Evolutionary conservation across 2,113 vertebrate species (phyloP).

Genomic region (Mormoops blainvillei): DNA sequence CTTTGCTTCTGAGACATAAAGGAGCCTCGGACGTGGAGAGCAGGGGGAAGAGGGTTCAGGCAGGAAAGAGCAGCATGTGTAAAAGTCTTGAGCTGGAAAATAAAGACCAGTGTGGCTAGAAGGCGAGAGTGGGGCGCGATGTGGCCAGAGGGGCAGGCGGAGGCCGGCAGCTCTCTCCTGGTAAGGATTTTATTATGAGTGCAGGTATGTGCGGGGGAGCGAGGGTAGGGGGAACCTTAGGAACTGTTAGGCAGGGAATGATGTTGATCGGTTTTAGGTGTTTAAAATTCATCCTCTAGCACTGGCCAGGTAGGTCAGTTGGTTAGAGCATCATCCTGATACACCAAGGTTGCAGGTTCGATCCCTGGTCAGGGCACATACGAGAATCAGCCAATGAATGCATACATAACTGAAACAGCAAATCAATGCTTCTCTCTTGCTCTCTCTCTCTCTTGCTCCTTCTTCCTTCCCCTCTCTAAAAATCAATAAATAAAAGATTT

Average conservation of each 20-base stretch:
- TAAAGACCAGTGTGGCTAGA: neutral
- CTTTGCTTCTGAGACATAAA: too few species aligned
- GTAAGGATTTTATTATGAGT: neutral
- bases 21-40: neutral
- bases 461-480: too few species aligned
- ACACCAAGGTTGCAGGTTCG: too few species aligned
- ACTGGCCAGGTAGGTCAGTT: too few species aligned
- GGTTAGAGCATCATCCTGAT: too few species aligned
- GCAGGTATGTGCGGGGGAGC: neutral
- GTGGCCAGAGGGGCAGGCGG: neutral
- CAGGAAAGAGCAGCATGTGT: neutral
- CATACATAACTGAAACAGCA: too few species aligned
- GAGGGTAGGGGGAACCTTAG: neutral
- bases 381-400: too few species aligned
- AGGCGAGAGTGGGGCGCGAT: accelerated
- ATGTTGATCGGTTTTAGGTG: neutral
- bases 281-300: neutral
- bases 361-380: too few species aligned
- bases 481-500: too few species aligned
- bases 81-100: neutral
- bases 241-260: neutral
- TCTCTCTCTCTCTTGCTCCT: too few species aligned
- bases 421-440: too few species aligned
- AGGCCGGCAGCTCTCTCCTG: neutral
- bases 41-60: neutral